Evolutionary conservation across 2,888 invertebrate genomes (phyloP), one percentile per base, ranked within the genome.

Genomic region (Scaptomyza cyrtandrae): DNA sequence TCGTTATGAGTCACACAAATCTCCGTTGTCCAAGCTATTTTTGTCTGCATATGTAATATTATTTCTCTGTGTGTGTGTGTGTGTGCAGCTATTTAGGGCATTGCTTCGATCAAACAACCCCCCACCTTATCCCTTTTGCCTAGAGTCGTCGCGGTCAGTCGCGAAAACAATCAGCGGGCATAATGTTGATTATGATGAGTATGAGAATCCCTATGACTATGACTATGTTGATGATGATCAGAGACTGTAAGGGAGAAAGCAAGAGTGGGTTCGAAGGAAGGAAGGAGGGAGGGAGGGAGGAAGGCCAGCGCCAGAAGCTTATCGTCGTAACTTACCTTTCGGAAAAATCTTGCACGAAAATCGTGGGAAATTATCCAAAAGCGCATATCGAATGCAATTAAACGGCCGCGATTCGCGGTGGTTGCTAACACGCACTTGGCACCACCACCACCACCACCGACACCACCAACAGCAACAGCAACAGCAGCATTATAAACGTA

Each of bases 291-390:
- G 27, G 45, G 43, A 45, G 29, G 24, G 55, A 66, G 58, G 27
- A 53, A 55, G 24, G 55, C 10, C 10, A 33, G 29, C 10, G 33
- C 52, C 58, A 68, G 56, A 43, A 58, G 54, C 39, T 78, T 65
- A 71, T 71, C 50, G 55, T 29, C 19, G 60, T 39, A 43, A 55
- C 35, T 69, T 72, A 70, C 67, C 67, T 75, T 75, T 60, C 10
- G 71, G 75, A 63, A 82, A 83, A 86, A 80, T 86, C 78, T 54
- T 66, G 43, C 62, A 83, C 68, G 76, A 82, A 89, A 89, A 84
- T 83, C 88, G 88, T 88, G 88, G 88, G 88, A 88, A 88, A 68
- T 83, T 83, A 79, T 85, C 75, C 83, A 85, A 84, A 88, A 88
- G 79, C 86, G 80, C 82, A 80, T 81, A 83, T 84, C 85, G 84